Evolutionary conservation across 2,797 vertebrate species (phyloP).

Genomic region (Scolopax bukidnonensis): DNA sequence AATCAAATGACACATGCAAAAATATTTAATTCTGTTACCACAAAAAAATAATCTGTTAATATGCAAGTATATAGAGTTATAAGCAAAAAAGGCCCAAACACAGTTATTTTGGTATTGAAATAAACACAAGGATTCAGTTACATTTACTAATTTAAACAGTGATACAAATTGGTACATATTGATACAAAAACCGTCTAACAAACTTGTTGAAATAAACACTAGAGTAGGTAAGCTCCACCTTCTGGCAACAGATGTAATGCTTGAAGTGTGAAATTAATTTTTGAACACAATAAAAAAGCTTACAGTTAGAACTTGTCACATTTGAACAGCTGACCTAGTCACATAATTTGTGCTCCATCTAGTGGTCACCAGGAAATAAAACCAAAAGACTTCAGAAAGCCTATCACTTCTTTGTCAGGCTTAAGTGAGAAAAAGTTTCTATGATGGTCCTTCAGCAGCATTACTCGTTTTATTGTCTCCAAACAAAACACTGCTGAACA

Average conservation of each 20-base stretch:
- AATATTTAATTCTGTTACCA: background rate
- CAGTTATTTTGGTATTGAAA: background rate
- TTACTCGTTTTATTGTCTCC: background rate
- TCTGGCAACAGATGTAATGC: background rate
- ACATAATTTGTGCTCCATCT: constrained; percentile 75
- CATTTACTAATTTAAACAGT: background rate
- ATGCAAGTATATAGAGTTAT: background rate
- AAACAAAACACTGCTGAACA: background rate
- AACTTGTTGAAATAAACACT: background rate
- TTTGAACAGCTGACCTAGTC: background rate
- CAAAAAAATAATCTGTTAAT: background rate
- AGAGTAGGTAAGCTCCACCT: background rate
- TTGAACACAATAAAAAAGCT: background rate
- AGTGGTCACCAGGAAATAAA: constrained; percentile 63
- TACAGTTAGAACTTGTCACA: background rate
- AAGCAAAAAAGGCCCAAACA: background rate
- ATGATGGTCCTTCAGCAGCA: background rate
- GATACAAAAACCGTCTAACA: background rate
- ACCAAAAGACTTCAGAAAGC: background rate
- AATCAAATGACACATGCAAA: background rate
- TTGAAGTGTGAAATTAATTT: background rate
- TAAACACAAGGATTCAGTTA: background rate
- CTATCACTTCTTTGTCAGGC: rapidly evolving
- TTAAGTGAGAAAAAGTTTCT: background rate
- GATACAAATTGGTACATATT: background rate